Percentiles rank a stretch among this genome's conserved stretches.
phyloP scores from a whole-genome alignment of 2,888 invertebrate species.

The Boloria selene region DNA sequence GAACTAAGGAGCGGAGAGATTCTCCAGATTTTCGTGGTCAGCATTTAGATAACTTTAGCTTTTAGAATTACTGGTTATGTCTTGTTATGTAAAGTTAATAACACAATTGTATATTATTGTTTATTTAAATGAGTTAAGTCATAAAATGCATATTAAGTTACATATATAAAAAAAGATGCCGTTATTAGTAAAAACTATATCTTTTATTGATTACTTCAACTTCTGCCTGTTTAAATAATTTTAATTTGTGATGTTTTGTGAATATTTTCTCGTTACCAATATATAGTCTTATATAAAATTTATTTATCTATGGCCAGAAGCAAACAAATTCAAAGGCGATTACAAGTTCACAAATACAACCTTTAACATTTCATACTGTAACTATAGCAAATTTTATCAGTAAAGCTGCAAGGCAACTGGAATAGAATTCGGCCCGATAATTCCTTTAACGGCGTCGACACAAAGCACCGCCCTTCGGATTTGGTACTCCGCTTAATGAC shows the following conservation, averaged over 20 bases:
- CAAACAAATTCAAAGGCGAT: too few relatives aligned
- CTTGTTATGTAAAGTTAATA: neutral
- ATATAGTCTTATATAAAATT: too few relatives aligned
- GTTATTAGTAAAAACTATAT: too few relatives aligned
- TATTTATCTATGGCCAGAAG: too few relatives aligned
- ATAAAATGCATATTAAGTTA: too few relatives aligned
- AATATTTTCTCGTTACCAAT: too few relatives aligned
- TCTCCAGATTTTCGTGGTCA: constrained; percentile 16
- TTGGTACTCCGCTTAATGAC: constrained; percentile 49
- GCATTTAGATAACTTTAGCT: constrained; percentile 17
- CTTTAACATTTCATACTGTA: constrained; percentile 19
- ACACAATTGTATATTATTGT: too few relatives aligned
- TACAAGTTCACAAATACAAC: neutral
- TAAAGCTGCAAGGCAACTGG: constrained; percentile 33
- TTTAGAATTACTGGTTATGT: neutral
- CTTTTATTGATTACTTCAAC: too few relatives aligned
- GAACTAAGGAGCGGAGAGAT: constrained; percentile 20
- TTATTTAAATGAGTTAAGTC: too few relatives aligned
- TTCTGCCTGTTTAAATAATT: too few relatives aligned
- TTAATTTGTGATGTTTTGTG: too few relatives aligned
- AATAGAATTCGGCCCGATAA: constrained; percentile 47
- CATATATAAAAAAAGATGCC: too few relatives aligned
- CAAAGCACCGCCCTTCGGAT: constrained; percentile 45
- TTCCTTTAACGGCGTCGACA: constrained; percentile 46
- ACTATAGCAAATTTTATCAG: constrained; percentile 32